phyloP scores from a whole-genome alignment of 1,140 invertebrate genomes.

The Papilio dardanus region DNA sequence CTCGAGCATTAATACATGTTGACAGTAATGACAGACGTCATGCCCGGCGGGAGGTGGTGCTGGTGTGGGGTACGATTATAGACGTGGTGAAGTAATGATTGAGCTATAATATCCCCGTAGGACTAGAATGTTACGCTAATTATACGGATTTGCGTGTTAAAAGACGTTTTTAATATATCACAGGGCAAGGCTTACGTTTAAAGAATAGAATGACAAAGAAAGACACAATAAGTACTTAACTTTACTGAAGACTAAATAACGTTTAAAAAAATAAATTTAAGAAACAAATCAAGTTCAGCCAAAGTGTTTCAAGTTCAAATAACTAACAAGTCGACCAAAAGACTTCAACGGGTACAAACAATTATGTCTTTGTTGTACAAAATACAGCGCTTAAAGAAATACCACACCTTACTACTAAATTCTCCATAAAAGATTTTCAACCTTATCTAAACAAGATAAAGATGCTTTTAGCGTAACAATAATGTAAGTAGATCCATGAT shows the following conservation, averaged over 20 bases:
- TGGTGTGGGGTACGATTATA: too few relatives aligned
- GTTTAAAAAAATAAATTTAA: neutral
- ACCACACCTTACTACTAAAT: neutral
- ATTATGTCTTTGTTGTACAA: constrained; percentile 23
- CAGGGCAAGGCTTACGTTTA: too few relatives aligned
- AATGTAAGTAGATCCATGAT: neutral
- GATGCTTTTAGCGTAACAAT: neutral
- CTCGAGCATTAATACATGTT: too few relatives aligned
- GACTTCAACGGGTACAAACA: constrained; percentile 35
- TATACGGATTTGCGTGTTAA: too few relatives aligned
- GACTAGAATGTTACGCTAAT: too few relatives aligned
- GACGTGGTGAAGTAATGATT: too few relatives aligned
- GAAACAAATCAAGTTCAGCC: neutral
- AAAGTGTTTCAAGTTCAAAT: neutral
- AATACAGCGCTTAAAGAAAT: neutral
- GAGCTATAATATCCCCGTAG: too few relatives aligned
- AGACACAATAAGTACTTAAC: too few relatives aligned
- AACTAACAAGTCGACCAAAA: neutral
- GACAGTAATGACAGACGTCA: too few relatives aligned
- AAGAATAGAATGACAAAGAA: too few relatives aligned
- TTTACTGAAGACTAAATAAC: neutral
- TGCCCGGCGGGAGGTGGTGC: too few relatives aligned
- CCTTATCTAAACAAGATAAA: neutral
- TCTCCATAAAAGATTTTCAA: neutral
- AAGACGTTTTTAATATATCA: too few relatives aligned